Evolutionary conservation across 2,888 invertebrate genomes (phyloP).

Genomic region (Drosophila niveifrons): DNA sequence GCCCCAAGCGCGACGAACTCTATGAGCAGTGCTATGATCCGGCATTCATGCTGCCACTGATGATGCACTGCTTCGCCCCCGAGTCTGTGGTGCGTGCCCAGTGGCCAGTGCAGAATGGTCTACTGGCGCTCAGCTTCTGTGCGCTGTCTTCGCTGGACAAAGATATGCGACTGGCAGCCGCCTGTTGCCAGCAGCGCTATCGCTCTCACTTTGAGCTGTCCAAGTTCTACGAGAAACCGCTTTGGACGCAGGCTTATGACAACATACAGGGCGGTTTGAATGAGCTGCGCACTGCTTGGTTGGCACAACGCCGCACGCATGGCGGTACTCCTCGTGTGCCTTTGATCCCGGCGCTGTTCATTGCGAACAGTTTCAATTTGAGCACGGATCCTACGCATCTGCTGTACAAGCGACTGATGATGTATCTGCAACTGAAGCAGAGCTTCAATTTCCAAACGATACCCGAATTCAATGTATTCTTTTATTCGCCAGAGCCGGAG

Average conservation of each 20-base stretch:
- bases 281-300: slow-evolving; percentile 79
- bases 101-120: slow-evolving; percentile 89
- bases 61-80: slow-evolving; percentile 91
- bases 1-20: slow-evolving; percentile 78
- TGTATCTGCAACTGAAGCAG: slow-evolving; percentile 92
- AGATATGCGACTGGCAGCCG: slow-evolving; percentile 90
- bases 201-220: slow-evolving; percentile 90
- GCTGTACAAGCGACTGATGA: slow-evolving; percentile 92
- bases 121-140: slow-evolving; percentile 89
- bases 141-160: slow-evolving; percentile 90
- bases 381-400: slow-evolving; percentile 91
- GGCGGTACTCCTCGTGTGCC: slow-evolving; percentile 84
- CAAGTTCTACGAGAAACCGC: slow-evolving; percentile 85
- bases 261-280: slow-evolving; percentile 83
- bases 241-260: slow-evolving; percentile 85
- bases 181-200: slow-evolving; percentile 90
- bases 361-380: slow-evolving; percentile 87
- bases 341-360: slow-evolving; percentile 82
- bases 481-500: slow-evolving; percentile 92
- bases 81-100: slow-evolving; percentile 91
- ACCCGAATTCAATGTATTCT: slow-evolving; percentile 95
- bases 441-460: slow-evolving; percentile 91
- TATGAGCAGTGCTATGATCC: slow-evolving; percentile 90
- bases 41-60: slow-evolving; percentile 91
- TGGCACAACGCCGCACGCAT: slow-evolving; percentile 82